Base-by-base conservation (phyloP, 2,888 invertebrate species). In the Noctua fimbriata region DNA sequence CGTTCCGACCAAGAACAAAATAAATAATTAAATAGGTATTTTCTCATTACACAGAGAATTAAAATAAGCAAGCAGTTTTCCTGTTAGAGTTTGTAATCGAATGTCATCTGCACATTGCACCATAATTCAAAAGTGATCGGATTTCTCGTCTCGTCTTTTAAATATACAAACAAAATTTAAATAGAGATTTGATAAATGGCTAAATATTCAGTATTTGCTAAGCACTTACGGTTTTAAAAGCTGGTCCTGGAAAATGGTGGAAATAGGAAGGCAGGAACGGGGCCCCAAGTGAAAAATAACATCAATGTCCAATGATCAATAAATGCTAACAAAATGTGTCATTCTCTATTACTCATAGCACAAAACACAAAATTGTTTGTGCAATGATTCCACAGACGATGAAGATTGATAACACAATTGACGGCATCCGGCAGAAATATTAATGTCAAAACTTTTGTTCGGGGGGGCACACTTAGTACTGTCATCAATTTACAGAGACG, bases 151-250 rank as follows among this genome's bases (percentile, higher is more conserved):
- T 21, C 18, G 18, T 66, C 21, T 9, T 60, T 60, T 16, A 18
- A 41, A 24, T 9, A 82, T 36, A 47, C 44, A 21, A 52, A 21
- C 1, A n/a, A 66, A 60, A 49, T 10, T 0, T 18, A 36, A 12
- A 44, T 0, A 41, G 1, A 55, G 5, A 47, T n/a, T n/a, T 12
- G 14, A 24, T n/a, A 44, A 67, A n/a, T 75, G 47, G 18, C 7
- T 32, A 78, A 77, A 78, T 4, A 52, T n/a, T 44, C 1, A 21
- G 16, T 21, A 55, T 52, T 52, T 52, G 2, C 0, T 1, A 41
- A 41, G 18, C 36, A 84, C 80, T 81, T n/a, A 81, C 80, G 0
- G 36, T 63, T 84, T 18, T 44, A 32, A 52, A 32, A 44, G n/a
- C 49, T 9, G 36, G 24, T 16, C 10, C 41, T n/a, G 66, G 24